Base-by-base conservation (phyloP, 2,113 vertebrate species). In the Anarrhichthys ocellatus region DNA sequence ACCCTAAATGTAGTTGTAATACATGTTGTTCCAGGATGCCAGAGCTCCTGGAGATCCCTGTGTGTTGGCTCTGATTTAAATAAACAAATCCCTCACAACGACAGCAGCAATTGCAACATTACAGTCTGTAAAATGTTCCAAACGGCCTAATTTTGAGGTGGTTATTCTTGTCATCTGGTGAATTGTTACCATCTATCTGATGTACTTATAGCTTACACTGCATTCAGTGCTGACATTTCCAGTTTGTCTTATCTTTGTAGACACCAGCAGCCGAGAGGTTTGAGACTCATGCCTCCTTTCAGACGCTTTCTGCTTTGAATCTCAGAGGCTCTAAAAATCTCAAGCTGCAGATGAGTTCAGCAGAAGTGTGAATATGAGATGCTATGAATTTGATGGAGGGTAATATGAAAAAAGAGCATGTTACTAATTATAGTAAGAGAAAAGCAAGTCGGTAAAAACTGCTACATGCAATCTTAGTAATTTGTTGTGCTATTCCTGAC, bases 241-340 rank as follows among this genome's bases (percentile, higher is more conserved):
- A 62, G 44, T 78, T 76, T 56, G 42, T 76, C 34, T 32, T 73
- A 27, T 63, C 22, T 54, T 54, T 71, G 32, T 3, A 8, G 10
- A 81, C 50, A 48, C 22, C 17, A 46, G 52, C 18, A 56, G 46
- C 56, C 14, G 56, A 77, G 36, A 58, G 54, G 24, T 76, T 22
- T 40, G 18, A 56, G 6, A 48, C 52, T 18, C 15, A 48, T 48
- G 4, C 70, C 13, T 71, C 27, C 29, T 29, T 40, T 9, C 48
- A 77, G 38, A 58, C 73, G 74, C 29, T 5, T 48, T 50, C 15
- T 56, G 79, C 61, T 75, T 65, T 78, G 42, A 69, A 15, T 56
- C 38, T 48, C 3, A 46, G 42, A 58, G 44, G 27, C 14, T 76
- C 22, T 76, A 56, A 81, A 80, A 36, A 29, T 75, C 3, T 58